Evolutionary conservation across 2,113 vertebrate species (phyloP), one percentile per base, ranked within the genome.

Genomic region (Istiophorus platypterus): DNA sequence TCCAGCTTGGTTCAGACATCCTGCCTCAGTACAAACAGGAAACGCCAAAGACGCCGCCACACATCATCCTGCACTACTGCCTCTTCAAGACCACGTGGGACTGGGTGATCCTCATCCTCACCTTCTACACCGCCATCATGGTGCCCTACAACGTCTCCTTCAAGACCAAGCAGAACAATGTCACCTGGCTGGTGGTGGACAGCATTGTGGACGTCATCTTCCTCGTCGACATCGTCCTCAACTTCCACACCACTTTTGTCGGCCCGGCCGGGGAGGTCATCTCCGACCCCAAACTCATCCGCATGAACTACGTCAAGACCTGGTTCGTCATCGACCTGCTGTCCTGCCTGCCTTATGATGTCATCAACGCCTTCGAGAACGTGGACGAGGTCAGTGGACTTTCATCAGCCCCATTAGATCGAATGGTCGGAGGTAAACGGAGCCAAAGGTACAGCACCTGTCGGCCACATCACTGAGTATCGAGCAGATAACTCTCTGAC

Each of bases 11-110:
- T 34, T 99, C 98, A 13, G 98, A 99, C 91, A 98, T 99, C 76
- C 95, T 99, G 63, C 98, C 98, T 0, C 98, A 99, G 88, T 99
- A 99, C 92, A 99, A 99, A 83, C 98, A 99, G 94, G 98, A 99
- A 89, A 97, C 98, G 26, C 98, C 98, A 65, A 99, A 99, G 95
- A 99, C 98, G 15, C 98, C 98, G 0, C 98, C 98, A 0, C 98
- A 99, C 91, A 99, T 99, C 85, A 99, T 99, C 93, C 94, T 99
- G 45, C 98, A 99, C 93, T 99, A 99, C 76, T 99, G 98, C 85
- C 96, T 98, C 73, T 99, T 99, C 90, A 99, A 99, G 94, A 99
- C 98, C 88, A 99, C 98, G 3, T 99, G 98, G 98, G 98, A 99
- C 91, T 99, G 98, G 98, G 97, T 99, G 85, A 99, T 99, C 93